Conservation (phyloP, 2,797 vertebrate species). For the Etheostoma nigrum region DNA sequence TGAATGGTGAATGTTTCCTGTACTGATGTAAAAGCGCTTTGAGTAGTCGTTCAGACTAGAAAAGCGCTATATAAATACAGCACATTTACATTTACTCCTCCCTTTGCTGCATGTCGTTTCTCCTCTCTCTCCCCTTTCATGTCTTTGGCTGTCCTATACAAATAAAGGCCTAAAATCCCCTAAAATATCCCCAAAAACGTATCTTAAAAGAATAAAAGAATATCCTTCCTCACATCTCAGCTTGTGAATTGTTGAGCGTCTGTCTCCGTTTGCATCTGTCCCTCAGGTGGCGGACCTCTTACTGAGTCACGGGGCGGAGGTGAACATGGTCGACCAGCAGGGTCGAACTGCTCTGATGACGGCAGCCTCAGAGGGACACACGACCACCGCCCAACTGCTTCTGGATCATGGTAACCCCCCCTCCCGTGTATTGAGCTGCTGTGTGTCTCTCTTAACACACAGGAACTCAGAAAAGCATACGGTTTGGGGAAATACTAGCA, state of each 20-base stretch:
- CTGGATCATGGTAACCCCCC: constrained; percentile 90
- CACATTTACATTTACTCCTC: too few relatives aligned
- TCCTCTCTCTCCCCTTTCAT: too few relatives aligned
- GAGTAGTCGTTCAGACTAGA: too few relatives aligned
- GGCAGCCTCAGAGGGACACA: constrained; percentile 94
- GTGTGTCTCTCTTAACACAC: not conserved
- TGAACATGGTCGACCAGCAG: constrained; percentile 95
- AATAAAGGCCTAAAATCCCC: too few relatives aligned
- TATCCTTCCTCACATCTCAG: too few relatives aligned
- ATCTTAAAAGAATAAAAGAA: too few relatives aligned
- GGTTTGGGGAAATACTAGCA: not conserved
- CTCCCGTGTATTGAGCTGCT: not conserved
- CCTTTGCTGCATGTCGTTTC: too few relatives aligned
- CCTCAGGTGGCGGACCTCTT: constrained; percentile 93
- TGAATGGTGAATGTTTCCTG: too few relatives aligned
- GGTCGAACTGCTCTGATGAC: constrained; percentile 95
- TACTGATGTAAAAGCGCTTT: too few relatives aligned
- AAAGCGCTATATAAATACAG: too few relatives aligned
- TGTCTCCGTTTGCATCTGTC: constrained; percentile 3
- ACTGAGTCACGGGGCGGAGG: constrained; percentile 90
- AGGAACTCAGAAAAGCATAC: not conserved
- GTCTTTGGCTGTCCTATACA: too few relatives aligned
- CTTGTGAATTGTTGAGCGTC: not conserved
- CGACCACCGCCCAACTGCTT: constrained; percentile 91
- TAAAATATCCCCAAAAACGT: too few relatives aligned